phyloP scores from a whole-genome alignment of 2,797 vertebrate genomes.

The Tiaroga cobitis region DNA sequence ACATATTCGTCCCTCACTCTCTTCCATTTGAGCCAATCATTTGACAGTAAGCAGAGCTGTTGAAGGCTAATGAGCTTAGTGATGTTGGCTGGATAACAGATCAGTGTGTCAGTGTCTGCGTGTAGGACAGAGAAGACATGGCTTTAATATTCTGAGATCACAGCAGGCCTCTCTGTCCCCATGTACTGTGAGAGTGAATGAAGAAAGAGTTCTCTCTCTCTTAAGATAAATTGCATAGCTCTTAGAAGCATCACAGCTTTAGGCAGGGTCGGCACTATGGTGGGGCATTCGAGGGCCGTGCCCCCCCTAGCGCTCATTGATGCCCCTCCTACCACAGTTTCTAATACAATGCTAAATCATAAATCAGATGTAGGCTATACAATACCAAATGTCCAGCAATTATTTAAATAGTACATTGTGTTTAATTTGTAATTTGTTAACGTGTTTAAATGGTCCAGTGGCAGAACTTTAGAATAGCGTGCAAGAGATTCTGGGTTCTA shows the following conservation, averaged over 20 bases:
- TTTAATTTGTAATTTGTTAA: too few species aligned
- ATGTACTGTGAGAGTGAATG: not conserved
- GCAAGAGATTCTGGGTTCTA: too few species aligned
- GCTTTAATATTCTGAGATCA: slow-evolving; percentile 71
- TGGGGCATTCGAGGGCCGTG: too few species aligned
- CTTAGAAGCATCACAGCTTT: slow-evolving; percentile 20
- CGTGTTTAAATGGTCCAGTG: too few species aligned
- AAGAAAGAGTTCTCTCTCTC: not conserved
- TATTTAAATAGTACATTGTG: too few species aligned
- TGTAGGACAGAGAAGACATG: slow-evolving; percentile 61
- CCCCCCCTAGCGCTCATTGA: too few species aligned
- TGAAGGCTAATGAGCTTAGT: slow-evolving; percentile 77
- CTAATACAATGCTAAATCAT: too few species aligned
- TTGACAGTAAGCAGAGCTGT: slow-evolving; percentile 14
- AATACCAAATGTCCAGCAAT: too few species aligned
- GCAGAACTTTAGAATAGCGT: too few species aligned
- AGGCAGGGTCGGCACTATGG: too few species aligned
- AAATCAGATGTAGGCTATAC: too few species aligned
- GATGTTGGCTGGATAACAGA: slow-evolving; percentile 48
- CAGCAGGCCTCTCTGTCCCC: slow-evolving; percentile 60
- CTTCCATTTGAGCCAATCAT: not conserved
- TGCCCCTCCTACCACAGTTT: too few species aligned
- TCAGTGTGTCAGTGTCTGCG: slow-evolving; percentile 67
- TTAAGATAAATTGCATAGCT: not conserved
- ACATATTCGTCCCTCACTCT: not conserved